Evolutionary conservation across 2,797 vertebrate genomes (phyloP), one percentile per base, ranked within the genome.

Genomic region (Hippocampus kuda): DNA sequence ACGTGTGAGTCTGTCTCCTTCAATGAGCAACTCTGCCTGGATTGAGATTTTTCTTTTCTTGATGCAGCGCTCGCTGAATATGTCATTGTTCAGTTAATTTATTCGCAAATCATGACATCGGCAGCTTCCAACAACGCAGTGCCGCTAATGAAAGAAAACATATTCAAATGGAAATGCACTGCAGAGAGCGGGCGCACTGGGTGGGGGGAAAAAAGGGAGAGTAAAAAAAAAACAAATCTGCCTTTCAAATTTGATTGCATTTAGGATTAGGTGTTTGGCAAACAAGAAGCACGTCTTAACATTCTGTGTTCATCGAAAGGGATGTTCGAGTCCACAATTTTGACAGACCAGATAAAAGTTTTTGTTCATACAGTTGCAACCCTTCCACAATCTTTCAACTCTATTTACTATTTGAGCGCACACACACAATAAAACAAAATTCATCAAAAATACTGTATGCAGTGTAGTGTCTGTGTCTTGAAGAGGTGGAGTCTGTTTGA

Each of bases 131-230:
- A 22, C 48, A 38, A 68, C 24, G 57, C 3, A 53, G 41, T 4
- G 22, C 42, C 67, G 26, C 16, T 42, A 67, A 67, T 67, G 34
- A 67, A 38, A 38, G 27, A 66, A 67, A 67, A 65, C 48, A 51
- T 27, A 53, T 67, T 56, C 53, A 63, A 80, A 78, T 79, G 70
- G 44, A 75, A 74, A 80, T 74, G 1, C 66, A 65, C 54, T 73
- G 6, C 68, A 48, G 53, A 38, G 1, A 26, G n/a, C 5, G 18
- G 51, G 34, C 4, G 41, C 60, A 66, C 27, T 65, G 67, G 53
- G n/a, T n/a, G 46, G 13, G 2, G 46, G 46, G 18, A 7, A 22
- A 20, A 49, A 49, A 49, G 5, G 20, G 34, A 34, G 34, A 34
- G 5, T n/a, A n/a, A n/a, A n/a, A n/a, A n/a, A n/a, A n/a, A n/a